These are phyloP conservation scores for Gymnogyps californianus DNA, from an alignment of 2,113 vertebrate genomes.

Conservation along the genomic window DNA sequence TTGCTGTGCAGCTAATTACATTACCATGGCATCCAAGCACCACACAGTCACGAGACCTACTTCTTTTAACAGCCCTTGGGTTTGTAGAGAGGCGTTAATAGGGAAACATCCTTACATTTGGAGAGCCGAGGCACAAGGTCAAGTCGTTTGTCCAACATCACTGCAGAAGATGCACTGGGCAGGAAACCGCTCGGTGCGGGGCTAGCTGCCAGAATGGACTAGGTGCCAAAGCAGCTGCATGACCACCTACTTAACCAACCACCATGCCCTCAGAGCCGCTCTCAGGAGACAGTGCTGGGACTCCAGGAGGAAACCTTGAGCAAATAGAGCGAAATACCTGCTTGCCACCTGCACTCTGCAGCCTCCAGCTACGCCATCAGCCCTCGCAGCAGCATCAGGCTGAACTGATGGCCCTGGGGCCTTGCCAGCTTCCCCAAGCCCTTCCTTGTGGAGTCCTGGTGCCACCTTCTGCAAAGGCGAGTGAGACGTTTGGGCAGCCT, in stretches of 20 bases:
- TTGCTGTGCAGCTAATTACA: slow-evolving; percentile 43
- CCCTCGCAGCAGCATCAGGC: not conserved
- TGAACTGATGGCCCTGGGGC: not conserved
- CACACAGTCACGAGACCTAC: slow-evolving; percentile 47
- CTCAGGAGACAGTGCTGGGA: not conserved
- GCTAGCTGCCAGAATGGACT: not conserved
- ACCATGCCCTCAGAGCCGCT: not conserved
- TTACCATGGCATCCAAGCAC: slow-evolving; percentile 58
- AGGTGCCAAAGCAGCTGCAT: not conserved
- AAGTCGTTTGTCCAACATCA: not conserved
- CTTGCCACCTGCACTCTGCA: not conserved
- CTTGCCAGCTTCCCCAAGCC: not conserved
- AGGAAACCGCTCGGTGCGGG: not conserved
- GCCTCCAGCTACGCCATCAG: not conserved
- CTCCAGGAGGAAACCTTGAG: not conserved
- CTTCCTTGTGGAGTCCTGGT: not conserved
- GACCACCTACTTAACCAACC: not conserved
- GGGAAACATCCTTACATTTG: not conserved
- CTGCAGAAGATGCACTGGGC: not conserved
- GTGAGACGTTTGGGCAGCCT: not conserved
- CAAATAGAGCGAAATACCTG: fast-evolving
- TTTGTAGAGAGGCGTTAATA: not conserved
- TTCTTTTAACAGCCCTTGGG: slow-evolving; percentile 25
- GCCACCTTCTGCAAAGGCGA: not conserved
- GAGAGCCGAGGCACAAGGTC: not conserved